phyloP scores from a whole-genome alignment of 2,797 vertebrate genomes.

The Dicrostonyx torquatus region DNA sequence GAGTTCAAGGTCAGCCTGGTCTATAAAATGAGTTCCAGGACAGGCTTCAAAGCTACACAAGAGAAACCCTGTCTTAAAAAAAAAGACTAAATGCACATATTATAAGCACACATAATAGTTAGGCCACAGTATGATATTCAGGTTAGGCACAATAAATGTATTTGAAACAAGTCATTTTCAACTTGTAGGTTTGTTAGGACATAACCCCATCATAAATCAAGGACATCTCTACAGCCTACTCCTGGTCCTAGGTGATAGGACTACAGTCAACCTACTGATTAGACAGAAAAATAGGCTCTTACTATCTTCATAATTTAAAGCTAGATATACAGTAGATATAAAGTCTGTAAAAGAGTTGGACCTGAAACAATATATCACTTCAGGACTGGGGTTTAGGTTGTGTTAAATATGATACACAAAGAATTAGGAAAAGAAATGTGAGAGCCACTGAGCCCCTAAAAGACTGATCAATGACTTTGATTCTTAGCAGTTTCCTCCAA shows the following conservation, averaged over 20 bases:
- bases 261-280: background rate
- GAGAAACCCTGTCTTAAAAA: too few species aligned
- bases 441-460: background rate
- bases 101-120: background rate
- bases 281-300: constrained; percentile 31
- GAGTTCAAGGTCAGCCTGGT: too few species aligned
- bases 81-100: background rate
- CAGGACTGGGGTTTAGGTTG: background rate
- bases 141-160: background rate
- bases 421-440: background rate
- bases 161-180: background rate
- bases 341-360: background rate
- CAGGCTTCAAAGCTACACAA: too few species aligned
- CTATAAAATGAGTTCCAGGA: too few species aligned
- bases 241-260: background rate
- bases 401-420: background rate
- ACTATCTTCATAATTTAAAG: constrained; percentile 16
- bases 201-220: background rate
- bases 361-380: background rate
- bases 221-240: background rate
- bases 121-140: background rate
- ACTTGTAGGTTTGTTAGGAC: background rate
- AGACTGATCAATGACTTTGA: background rate
- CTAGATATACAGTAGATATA: constrained; percentile 8
- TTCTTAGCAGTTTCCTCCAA: background rate